Conservation (phyloP, 2,888 invertebrate species). For the Lordiphosa andalusiaca region DNA sequence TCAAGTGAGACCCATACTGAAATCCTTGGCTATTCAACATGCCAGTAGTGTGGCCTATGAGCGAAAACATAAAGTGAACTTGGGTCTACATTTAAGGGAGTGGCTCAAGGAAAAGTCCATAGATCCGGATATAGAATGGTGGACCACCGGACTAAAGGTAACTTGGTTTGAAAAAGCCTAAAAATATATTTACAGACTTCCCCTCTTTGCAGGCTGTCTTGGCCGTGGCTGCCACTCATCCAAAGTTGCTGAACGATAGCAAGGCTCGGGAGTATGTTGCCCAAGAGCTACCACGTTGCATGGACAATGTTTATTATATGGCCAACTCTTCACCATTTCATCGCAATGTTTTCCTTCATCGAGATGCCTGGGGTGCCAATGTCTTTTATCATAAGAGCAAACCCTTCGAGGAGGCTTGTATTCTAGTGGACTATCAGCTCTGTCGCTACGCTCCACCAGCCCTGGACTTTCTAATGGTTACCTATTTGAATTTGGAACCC, state of each 20-base stretch:
- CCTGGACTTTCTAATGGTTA: conserved; percentile 74
- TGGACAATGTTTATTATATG: conserved; percentile 70
- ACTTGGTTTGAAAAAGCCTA: background rate
- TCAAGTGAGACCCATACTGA: conserved; percentile 76
- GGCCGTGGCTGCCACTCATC: conserved; percentile 57
- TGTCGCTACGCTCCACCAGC: conserved; percentile 77
- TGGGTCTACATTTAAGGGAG: conserved; percentile 57
- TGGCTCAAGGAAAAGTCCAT: conserved; percentile 65
- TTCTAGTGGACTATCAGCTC: conserved; percentile 78
- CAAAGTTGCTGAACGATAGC: conserved; percentile 33
- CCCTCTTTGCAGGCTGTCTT: conserved; percentile 47
- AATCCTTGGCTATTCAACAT: conserved; percentile 78
- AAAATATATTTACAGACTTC: too few species aligned
- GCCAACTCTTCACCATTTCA: conserved; percentile 74
- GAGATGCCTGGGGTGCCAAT: conserved; percentile 79
- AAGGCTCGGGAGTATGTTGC: conserved; percentile 61
- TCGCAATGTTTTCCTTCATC: conserved; percentile 81
- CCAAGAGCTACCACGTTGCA: conserved; percentile 57
- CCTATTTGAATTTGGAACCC: conserved; percentile 69
- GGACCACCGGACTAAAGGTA: conserved; percentile 66
- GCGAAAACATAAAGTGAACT: conserved; percentile 51
- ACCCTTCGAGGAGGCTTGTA: conserved; percentile 47
- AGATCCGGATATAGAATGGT: conserved; percentile 60
- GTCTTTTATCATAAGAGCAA: conserved; percentile 66
- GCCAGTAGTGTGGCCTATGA: conserved; percentile 80